Percentiles rank a stretch among this genome's conserved stretches.
phyloP scores from a whole-genome alignment of 2,888 invertebrate species.

The Embidobia sp. region DNA sequence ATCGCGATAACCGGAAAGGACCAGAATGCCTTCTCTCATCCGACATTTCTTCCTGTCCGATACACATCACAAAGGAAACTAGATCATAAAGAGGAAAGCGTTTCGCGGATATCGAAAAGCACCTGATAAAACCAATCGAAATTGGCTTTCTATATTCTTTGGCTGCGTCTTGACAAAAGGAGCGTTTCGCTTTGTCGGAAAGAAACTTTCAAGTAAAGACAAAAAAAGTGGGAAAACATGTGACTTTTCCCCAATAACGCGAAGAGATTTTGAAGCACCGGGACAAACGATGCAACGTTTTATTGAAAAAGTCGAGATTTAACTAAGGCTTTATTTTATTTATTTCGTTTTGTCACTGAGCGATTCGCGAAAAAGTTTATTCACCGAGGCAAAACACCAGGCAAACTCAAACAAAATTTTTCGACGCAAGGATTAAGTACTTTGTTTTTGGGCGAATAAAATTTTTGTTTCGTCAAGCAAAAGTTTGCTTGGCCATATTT shows the following conservation, averaged over 20 bases:
- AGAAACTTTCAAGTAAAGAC: slow-evolving; percentile 40
- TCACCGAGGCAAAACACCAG: slow-evolving; percentile 20
- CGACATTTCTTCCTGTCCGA: slow-evolving; percentile 59
- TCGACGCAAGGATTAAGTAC: slow-evolving; percentile 38
- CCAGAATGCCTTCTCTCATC: slow-evolving; percentile 47
- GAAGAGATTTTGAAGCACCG: slow-evolving; percentile 26
- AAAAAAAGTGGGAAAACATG: slow-evolving; percentile 41
- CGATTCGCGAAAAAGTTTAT: slow-evolving; percentile 21
- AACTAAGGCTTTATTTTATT: slow-evolving; percentile 12
- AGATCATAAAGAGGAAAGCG: slow-evolving; percentile 68
- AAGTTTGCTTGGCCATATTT: slow-evolving; percentile 43
- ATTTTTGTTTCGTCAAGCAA: slow-evolving; percentile 37
- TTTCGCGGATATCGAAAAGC: slow-evolving; percentile 66
- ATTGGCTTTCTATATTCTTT: slow-evolving; percentile 71
- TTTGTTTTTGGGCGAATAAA: slow-evolving; percentile 28
- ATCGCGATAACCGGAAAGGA: slow-evolving; percentile 59
- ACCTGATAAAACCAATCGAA: slow-evolving; percentile 75
- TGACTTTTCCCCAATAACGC: slow-evolving; percentile 33
- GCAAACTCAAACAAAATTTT: slow-evolving; percentile 49
- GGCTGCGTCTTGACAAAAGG: slow-evolving; percentile 58
- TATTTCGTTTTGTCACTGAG: not conserved
- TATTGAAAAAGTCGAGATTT: not conserved
- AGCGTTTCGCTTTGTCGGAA: slow-evolving; percentile 50
- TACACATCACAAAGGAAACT: slow-evolving; percentile 70
- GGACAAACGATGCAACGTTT: slow-evolving; percentile 1